Conservation (phyloP, 2,113 vertebrate genomes). For the Marcusenius ussheri region DNA sequence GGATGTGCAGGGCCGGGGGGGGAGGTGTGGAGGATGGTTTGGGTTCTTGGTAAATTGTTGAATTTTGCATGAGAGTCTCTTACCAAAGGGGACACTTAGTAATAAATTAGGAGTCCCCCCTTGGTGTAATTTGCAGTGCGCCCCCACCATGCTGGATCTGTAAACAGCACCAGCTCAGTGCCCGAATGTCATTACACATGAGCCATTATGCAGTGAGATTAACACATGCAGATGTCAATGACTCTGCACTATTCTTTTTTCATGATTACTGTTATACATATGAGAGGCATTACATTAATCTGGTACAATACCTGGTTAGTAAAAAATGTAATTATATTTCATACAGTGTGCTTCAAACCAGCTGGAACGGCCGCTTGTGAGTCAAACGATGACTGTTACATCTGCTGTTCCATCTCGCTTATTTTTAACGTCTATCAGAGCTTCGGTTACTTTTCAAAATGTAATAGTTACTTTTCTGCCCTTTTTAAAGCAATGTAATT, state of each 20-base stretch:
- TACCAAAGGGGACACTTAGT: neutral
- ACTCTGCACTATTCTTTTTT: neutral
- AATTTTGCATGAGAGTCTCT: neutral
- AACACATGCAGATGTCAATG: neutral
- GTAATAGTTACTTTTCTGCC: slow-evolving; percentile 5
- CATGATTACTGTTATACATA: neutral
- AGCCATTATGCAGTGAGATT: neutral
- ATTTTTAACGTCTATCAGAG: neutral
- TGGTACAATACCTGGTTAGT: neutral
- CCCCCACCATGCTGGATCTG: neutral
- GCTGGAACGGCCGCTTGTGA: neutral
- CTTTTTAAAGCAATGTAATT: neutral
- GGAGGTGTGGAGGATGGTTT: neutral
- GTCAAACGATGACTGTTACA: neutral
- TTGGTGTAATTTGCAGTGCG: neutral
- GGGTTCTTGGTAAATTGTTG: neutral
- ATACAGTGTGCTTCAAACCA: neutral
- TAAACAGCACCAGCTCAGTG: neutral
- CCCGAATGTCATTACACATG: neutral
- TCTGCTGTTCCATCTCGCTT: neutral
- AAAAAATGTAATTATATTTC: neutral
- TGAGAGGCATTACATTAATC: neutral
- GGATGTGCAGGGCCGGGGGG: too few relatives aligned
- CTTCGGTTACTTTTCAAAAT: neutral
- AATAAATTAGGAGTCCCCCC: neutral